These are phyloP conservation scores for Zeus faber DNA, from an alignment of 2,113 vertebrate species.

Conservation along the genomic window DNA sequence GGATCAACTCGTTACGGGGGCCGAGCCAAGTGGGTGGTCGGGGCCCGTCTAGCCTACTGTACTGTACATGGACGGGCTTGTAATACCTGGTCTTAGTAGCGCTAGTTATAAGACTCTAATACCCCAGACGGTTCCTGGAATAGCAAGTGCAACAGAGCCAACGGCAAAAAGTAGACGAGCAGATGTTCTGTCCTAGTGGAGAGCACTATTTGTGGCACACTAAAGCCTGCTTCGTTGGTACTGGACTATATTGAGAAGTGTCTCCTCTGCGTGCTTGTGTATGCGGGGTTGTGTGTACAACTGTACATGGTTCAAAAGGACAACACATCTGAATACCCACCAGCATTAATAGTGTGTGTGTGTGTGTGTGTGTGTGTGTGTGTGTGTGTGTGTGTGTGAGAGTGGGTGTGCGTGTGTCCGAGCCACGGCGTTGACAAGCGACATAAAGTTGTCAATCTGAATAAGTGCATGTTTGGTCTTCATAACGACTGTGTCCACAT, in stretches of 20 bases:
- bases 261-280: neutral
- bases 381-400: neutral
- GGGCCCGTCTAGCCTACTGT: too few species aligned
- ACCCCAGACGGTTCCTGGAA: slow-evolving; percentile 45
- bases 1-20: too few species aligned
- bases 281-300: too few species aligned
- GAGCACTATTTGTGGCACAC: neutral
- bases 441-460: slow-evolving; percentile 44
- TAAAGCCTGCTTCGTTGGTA: neutral
- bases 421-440: neutral
- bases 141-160: slow-evolving; percentile 39
- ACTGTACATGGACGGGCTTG: slow-evolving; percentile 46
- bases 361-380: neutral
- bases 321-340: too few species aligned
- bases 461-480: slow-evolving; percentile 12
- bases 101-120: slow-evolving; percentile 32
- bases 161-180: slow-evolving; percentile 39
- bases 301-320: too few species aligned
- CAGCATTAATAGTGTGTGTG: too few species aligned
- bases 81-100: slow-evolving; percentile 49
- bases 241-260: neutral
- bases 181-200: slow-evolving; percentile 21
- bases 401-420: neutral
- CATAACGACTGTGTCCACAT: slow-evolving; percentile 22
- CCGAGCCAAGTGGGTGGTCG: too few species aligned